Evolutionary conservation across 2,113 vertebrate genomes (phyloP).

Genomic region (Corythornis vintsioides): DNA sequence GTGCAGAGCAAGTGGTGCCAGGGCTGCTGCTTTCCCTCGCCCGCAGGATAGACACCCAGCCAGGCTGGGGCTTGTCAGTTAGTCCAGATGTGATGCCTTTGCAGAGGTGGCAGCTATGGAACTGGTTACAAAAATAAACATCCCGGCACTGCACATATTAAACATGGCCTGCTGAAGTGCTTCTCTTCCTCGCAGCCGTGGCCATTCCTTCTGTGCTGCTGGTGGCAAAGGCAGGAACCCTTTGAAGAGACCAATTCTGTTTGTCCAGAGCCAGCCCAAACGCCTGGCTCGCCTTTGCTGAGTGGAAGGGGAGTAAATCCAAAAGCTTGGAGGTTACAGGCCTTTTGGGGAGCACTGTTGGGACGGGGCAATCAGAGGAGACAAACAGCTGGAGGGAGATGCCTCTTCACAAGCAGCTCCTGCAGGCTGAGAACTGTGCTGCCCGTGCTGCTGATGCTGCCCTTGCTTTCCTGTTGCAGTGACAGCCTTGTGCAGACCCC

Average conservation of each 20-base stretch:
- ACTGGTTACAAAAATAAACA: background rate
- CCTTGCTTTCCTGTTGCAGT: background rate
- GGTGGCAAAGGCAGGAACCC: background rate
- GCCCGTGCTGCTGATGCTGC: background rate
- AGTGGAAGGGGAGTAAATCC: background rate
- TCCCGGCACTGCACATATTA: fast-evolving
- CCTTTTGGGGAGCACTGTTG: background rate
- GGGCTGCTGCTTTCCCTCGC: background rate
- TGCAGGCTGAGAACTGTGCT: background rate
- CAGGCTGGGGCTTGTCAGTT: background rate
- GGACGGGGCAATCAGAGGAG: background rate
- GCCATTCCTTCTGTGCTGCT: background rate
- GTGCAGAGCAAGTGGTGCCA: background rate
- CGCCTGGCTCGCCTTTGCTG: fast-evolving
- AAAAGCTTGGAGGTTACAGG: fast-evolving
- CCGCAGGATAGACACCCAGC: fast-evolving
- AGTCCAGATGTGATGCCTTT: background rate
- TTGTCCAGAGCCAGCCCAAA: background rate
- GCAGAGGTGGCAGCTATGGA: background rate
- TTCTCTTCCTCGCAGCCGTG: background rate
- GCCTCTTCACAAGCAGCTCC: background rate
- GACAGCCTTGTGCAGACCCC: background rate
- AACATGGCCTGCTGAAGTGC: background rate
- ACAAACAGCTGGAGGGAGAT: background rate
- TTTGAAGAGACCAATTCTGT: background rate